These are phyloP conservation scores for Trichosurus vulpecula DNA, from an alignment of 2,797 vertebrate species.

Conservation along the genomic window DNA sequence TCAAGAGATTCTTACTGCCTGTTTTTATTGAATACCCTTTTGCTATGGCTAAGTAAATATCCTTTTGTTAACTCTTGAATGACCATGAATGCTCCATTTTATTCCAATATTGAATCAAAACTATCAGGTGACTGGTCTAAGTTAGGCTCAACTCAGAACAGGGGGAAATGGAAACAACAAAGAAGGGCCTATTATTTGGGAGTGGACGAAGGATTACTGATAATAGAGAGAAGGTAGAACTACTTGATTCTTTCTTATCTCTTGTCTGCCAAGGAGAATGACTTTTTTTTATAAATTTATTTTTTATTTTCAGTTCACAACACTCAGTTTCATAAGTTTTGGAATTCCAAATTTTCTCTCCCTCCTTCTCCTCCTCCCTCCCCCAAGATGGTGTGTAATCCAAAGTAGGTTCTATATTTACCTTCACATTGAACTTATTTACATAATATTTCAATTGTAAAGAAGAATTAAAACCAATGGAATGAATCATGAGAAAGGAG, in stretches of 20 bases:
- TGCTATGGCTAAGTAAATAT: not conserved
- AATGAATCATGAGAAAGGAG: too few relatives aligned
- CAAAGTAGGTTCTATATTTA: too few relatives aligned
- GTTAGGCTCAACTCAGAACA: not conserved
- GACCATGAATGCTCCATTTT: not conserved
- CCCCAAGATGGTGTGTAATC: too few relatives aligned
- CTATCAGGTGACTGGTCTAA: not conserved
- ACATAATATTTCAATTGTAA: too few relatives aligned
- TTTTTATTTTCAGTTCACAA: too few relatives aligned
- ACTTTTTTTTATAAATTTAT: too few relatives aligned
- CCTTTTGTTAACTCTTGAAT: not conserved
- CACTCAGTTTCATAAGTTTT: too few relatives aligned
- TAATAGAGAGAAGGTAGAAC: not conserved
- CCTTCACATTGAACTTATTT: too few relatives aligned
- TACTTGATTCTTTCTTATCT: not conserved
- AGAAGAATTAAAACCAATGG: too few relatives aligned
- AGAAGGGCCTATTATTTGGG: not conserved
- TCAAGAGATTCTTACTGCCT: not conserved
- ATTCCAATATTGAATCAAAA: not conserved
- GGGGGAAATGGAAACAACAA: not conserved
- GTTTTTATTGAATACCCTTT: not conserved
- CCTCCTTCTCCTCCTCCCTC: too few relatives aligned
- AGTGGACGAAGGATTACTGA: not conserved
- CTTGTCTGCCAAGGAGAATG: too few relatives aligned
- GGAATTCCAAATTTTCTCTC: too few relatives aligned